phyloP scores from a whole-genome alignment of 2,113 vertebrate species.

The Ceyx melanurus region DNA sequence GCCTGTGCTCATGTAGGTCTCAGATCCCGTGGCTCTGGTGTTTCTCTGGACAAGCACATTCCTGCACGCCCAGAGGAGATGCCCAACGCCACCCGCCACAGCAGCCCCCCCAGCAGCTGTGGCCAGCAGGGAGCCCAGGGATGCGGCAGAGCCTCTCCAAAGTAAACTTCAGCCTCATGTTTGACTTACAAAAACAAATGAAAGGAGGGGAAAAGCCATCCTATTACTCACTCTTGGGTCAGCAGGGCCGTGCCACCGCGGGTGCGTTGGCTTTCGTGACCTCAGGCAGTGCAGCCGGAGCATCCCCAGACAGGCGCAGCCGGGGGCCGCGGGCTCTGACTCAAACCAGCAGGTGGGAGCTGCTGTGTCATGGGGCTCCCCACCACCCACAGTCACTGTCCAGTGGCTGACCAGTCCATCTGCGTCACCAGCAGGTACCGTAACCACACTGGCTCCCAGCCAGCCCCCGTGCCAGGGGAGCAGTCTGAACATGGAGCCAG shows the following conservation, averaged over 20 bases:
- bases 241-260: fast-evolving
- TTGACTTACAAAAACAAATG: background rate
- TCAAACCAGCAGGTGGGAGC: background rate
- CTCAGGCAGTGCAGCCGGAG: background rate
- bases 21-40: fast-evolving
- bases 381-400: background rate
- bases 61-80: fast-evolving
- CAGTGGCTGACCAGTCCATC: fast-evolving
- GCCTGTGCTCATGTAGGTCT: background rate
- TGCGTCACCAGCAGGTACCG: background rate
- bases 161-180: background rate
- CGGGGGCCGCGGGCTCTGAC: background rate
- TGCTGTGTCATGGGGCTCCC: background rate
- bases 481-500: fast-evolving
- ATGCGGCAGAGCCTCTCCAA: background rate
- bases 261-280: fast-evolving
- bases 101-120: fast-evolving
- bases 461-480: fast-evolving
- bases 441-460: background rate
- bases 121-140: fast-evolving
- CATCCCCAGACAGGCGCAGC: background rate
- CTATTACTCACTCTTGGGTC: background rate
- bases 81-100: fast-evolving
- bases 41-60: background rate
- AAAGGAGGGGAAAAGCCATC: background rate